phyloP scores from a whole-genome alignment of 1,140 invertebrate genomes.

The Chironomus tepperi region DNA sequence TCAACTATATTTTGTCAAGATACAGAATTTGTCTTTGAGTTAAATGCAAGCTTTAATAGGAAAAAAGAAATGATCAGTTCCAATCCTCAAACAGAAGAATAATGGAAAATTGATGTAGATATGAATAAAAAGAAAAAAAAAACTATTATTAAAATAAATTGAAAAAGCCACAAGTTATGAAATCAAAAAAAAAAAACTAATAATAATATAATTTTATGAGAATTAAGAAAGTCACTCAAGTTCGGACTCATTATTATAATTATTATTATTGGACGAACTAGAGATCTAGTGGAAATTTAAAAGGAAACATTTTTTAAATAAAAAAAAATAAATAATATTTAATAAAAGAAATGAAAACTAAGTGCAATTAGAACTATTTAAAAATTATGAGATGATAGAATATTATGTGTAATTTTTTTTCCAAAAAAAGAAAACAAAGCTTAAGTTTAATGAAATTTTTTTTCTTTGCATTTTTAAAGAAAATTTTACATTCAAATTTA shows the following conservation, averaged over 20 bases:
- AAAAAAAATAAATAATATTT: neutral
- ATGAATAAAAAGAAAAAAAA: neutral
- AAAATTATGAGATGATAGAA: neutral
- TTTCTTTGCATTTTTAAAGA: too few relatives aligned
- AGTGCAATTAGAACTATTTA: conserved; percentile 23
- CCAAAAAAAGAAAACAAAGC: neutral
- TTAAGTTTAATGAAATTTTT: too few relatives aligned
- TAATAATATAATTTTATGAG: neutral
- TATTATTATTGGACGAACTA: neutral
- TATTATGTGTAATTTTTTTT: conserved; percentile 11
- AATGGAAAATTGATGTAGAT: conserved; percentile 14
- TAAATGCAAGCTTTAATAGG: neutral
- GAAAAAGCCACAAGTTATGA: neutral
- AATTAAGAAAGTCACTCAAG: conserved; percentile 3
- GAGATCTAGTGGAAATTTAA: conserved; percentile 21
- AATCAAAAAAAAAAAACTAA: neutral
- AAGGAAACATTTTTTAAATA: neutral
- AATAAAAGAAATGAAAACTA: conserved; percentile 20
- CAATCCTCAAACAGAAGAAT: neutral
- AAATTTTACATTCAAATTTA: too few relatives aligned
- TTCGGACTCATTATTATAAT: neutral
- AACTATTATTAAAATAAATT: neutral
- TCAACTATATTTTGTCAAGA: too few relatives aligned
- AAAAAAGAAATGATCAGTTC: neutral
- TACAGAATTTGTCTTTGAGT: neutral